phyloP scores from a whole-genome alignment of 2,797 vertebrate species.

The Iguana delicatissima region DNA sequence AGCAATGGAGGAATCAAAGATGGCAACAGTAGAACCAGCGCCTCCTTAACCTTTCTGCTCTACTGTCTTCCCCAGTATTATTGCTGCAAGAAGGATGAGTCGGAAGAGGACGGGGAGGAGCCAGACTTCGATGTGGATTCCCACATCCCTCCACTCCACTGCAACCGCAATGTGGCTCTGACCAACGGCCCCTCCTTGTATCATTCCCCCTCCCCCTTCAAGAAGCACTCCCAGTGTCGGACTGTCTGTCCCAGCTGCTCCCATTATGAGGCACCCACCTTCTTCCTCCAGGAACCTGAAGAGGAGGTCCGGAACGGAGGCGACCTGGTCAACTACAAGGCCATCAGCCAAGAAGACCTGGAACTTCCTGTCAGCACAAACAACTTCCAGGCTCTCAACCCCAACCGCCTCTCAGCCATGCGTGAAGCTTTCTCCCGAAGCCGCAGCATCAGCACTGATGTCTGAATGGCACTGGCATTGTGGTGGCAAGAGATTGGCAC shows the following conservation, averaged over 20 bases:
- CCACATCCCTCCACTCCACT: slow-evolving; percentile 91
- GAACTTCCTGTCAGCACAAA: slow-evolving; percentile 84
- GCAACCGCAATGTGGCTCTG: slow-evolving; percentile 92
- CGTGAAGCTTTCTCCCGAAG: slow-evolving; percentile 94
- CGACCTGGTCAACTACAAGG: slow-evolving; percentile 87
- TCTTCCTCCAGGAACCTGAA: slow-evolving; percentile 94
- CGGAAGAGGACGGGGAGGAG: slow-evolving; percentile 98
- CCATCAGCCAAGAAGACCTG: slow-evolving; percentile 90
- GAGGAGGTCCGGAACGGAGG: slow-evolving; percentile 90
- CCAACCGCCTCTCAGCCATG: slow-evolving; percentile 94
- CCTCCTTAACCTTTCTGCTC: not conserved
- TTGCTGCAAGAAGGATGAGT: slow-evolving; percentile 97
- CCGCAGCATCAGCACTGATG: slow-evolving; percentile 97
- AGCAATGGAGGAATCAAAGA: not conserved
- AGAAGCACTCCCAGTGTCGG: slow-evolving; percentile 85
- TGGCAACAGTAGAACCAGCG: not conserved
- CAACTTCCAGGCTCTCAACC: slow-evolving; percentile 91
- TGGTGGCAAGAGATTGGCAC: too few species aligned
- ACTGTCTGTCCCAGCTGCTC: slow-evolving; percentile 90
- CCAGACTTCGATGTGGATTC: slow-evolving; percentile 95
- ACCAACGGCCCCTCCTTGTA: slow-evolving; percentile 92
- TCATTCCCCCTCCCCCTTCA: slow-evolving; percentile 83
- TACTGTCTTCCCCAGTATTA: slow-evolving; percentile 87
- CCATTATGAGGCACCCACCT: slow-evolving; percentile 89
- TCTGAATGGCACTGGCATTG: slow-evolving; percentile 77